Conservation (phyloP, 2,113 vertebrate genomes). For the Osmerus eperlanus region DNA sequence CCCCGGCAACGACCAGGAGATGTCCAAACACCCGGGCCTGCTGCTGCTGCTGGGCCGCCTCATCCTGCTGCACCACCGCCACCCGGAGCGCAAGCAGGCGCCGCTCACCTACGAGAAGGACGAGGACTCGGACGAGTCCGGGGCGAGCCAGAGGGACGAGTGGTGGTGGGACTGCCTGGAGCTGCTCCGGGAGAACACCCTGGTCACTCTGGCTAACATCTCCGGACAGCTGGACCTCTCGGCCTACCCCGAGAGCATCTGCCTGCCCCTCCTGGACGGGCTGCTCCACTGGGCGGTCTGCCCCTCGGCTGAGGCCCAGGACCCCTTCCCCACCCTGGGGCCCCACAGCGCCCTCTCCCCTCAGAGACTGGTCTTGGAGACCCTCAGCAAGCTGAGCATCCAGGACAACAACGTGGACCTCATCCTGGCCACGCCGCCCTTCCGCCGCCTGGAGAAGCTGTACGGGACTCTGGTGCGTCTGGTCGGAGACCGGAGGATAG, state of each 20-base stretch:
- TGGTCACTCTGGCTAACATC: conserved; percentile 98
- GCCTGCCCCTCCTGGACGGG: conserved; percentile 94
- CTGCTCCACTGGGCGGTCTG: conserved; percentile 98
- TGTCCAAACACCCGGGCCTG: conserved; percentile 96
- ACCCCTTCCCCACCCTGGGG: conserved; percentile 94
- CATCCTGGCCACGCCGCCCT: conserved; percentile 94
- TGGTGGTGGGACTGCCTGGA: conserved; percentile 99
- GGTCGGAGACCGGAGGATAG: conserved; percentile 95
- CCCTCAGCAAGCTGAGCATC: conserved; percentile 99
- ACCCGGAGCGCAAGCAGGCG: conserved; percentile 94
- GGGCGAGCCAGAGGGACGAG: conserved; percentile 89
- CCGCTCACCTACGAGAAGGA: conserved; percentile 97
- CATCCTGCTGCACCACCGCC: conserved; percentile 93
- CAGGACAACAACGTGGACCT: conserved; percentile 99
- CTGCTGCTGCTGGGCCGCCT: conserved; percentile 93
- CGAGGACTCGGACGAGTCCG: conserved; percentile 88
- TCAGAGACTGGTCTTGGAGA: conserved; percentile 98
- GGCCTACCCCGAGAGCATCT: conserved; percentile 94
- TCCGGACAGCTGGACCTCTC: conserved; percentile 98
- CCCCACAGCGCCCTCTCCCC: conserved; percentile 93
- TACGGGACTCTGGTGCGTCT: conserved; percentile 95
- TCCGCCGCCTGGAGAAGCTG: conserved; percentile 93
- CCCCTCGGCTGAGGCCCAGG: conserved; percentile 96
- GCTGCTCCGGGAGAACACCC: conserved; percentile 93
- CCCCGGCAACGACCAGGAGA: conserved; percentile 96